Evolutionary conservation across 1,140 invertebrate species (phyloP), one percentile per base, ranked within the genome.

Genomic region (Samia ricini): DNA sequence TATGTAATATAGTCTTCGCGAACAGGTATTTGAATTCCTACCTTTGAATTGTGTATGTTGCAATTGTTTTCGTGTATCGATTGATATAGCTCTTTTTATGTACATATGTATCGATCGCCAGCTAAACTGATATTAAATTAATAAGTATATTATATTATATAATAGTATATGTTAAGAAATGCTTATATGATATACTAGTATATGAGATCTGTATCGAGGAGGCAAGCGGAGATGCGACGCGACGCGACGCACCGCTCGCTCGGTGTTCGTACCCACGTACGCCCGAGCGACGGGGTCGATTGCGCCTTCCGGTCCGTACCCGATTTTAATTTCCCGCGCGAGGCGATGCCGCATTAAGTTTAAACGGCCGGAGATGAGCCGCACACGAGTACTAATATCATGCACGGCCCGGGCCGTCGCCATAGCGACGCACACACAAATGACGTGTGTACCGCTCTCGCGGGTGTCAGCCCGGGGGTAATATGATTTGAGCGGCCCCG

Each of bases 371-470:
- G 83, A 86, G 83, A 89, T 86, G 85, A 88, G 81, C 74, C 81
- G 65, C 76, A 78, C 83, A 84, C 83, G 83, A n/a, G n/a, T 79
- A 85, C 85, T 89, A 89, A 89, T 89, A 89, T 89, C 82, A 89
- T 89, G 86, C 86, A 88, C 76, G 85, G 79, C 83, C 85, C 83
- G 83, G 84, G 84, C 86, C 85, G 86, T 89, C 83, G 82, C 83
- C 83, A 89, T 89, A 81, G 85, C 82, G 79, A 89, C 85, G 85
- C 83, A 81, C 83, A 78, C 81, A 80, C 79, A 82, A 77, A 82
- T 82, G 83, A 82, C 81, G 85, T 84, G 85, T 85, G 83, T 76
- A 79, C 77, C 64, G 76, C 60, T 42, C 69, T 62, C 69, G 68
- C 63, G 70, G 73, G 83, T 79, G 79, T 81, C 81, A 77, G 81